phyloP scores from a whole-genome alignment of 2,888 invertebrate species.

The Imbricaverruca yamaguchii region DNA sequence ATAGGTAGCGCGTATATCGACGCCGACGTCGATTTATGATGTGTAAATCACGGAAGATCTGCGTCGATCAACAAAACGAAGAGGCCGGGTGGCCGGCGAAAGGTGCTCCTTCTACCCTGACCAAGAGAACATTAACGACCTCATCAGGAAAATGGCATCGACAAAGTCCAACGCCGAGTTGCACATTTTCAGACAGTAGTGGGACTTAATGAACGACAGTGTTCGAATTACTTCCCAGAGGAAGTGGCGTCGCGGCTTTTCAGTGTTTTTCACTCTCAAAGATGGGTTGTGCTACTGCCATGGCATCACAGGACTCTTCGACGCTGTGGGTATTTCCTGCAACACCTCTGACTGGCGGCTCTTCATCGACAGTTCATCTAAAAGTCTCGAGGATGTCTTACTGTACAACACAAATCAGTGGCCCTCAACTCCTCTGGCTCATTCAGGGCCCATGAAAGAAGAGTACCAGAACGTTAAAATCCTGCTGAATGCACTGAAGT shows the following conservation, averaged over 20 bases:
- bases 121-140: too few relatives aligned
- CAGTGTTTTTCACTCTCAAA: not conserved
- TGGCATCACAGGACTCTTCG: not conserved
- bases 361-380: slow-evolving; percentile 31
- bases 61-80: too few relatives aligned
- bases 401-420: too few relatives aligned
- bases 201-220: not conserved
- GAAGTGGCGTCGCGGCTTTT: slow-evolving; percentile 2
- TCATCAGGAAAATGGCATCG: too few relatives aligned
- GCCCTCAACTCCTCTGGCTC: slow-evolving; percentile 32
- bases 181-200: not conserved
- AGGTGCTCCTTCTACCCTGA: too few relatives aligned
- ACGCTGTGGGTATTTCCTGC: not conserved
- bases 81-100: too few relatives aligned
- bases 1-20: too few relatives aligned
- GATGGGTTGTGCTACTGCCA: slow-evolving; percentile 10
- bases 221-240: not conserved
- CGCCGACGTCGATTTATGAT: too few relatives aligned
- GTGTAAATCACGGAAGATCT: too few relatives aligned
- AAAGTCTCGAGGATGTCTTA: too few relatives aligned
- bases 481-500: slow-evolving; percentile 35
- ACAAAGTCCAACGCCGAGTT: not conserved
- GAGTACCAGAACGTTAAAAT: slow-evolving; percentile 36
- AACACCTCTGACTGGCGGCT: not conserved
- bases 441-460: slow-evolving; percentile 37